A percentile compares a stretch with the other conserved stretches of the same genome.
phyloP scores from a whole-genome alignment of 2,888 invertebrate genomes.

The Listrodromus nycthemerus region DNA sequence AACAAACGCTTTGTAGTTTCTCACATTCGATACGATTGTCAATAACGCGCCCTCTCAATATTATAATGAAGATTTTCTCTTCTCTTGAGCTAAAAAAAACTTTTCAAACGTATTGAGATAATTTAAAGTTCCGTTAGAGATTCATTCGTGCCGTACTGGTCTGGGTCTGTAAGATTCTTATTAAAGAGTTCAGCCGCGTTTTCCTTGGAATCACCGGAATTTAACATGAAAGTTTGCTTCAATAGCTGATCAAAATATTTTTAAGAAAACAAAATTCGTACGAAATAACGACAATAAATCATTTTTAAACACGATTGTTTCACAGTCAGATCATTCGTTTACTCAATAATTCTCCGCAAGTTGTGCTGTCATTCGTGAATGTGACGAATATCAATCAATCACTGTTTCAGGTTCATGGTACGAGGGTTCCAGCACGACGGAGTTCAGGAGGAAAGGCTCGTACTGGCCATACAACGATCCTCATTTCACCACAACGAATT shows the following conservation, averaged over 20 bases:
- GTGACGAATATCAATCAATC: conserved; percentile 33
- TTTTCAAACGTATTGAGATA: not conserved
- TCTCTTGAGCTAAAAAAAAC: not conserved
- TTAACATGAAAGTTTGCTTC: not conserved
- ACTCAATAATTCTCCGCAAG: conserved; percentile 70
- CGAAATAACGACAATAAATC: not conserved
- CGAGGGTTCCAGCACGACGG: conserved; percentile 11
- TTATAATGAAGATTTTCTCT: conserved; percentile 44
- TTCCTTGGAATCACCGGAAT: not conserved
- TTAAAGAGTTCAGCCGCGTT: not conserved
- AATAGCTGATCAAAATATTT: not conserved
- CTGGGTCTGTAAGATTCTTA: not conserved
- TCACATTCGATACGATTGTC: conserved; percentile 84
- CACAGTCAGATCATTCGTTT: conserved; percentile 70
- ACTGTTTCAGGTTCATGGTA: conserved; percentile 56
- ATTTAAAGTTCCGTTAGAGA: not conserved
- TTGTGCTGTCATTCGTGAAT: not conserved
- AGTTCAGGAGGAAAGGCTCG: conserved; percentile 16
- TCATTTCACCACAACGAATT: not conserved
- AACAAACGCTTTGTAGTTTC: conserved; percentile 83
- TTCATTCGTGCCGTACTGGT: not conserved
- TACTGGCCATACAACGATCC: conserved; percentile 38
- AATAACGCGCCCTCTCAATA: conserved; percentile 75
- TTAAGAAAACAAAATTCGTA: not conserved
- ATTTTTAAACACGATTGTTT: not conserved